Percentiles rank a stretch among this genome's conserved stretches.
phyloP scores from a whole-genome alignment of 2,888 invertebrate genomes.

The Heliconius ethilla region DNA sequence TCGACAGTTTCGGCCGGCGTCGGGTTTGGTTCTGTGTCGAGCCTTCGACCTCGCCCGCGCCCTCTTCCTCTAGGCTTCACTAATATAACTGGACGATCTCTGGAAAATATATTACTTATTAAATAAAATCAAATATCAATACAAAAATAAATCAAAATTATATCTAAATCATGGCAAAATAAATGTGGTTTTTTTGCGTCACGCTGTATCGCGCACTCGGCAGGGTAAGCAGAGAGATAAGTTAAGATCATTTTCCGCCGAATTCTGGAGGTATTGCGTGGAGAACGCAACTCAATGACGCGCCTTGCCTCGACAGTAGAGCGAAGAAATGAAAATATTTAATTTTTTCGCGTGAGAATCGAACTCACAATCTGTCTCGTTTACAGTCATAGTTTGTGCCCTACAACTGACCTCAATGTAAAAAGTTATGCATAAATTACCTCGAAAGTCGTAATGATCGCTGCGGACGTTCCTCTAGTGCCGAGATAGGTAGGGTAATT shows the following conservation, averaged over 20 bases:
- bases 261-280: too few species aligned
- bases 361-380: too few species aligned
- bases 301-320: too few species aligned
- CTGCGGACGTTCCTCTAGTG: slow-evolving; percentile 75
- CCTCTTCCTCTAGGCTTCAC: slow-evolving; percentile 69
- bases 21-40: slow-evolving; percentile 48
- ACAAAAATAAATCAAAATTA: not conserved
- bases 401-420: too few species aligned
- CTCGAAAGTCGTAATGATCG: slow-evolving; percentile 73
- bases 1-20: slow-evolving; percentile 51
- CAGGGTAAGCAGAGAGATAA: too few species aligned
- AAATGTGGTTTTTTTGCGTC: too few species aligned
- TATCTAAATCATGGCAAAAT: not conserved
- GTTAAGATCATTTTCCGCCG: too few species aligned
- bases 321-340: too few species aligned
- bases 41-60: slow-evolving; percentile 65
- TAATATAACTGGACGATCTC: slow-evolving; percentile 70
- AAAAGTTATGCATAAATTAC: slow-evolving; percentile 51
- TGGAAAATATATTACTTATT: slow-evolving; percentile 49
- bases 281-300: too few species aligned
- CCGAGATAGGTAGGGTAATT: slow-evolving; percentile 62
- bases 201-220: too few species aligned
- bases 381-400: too few species aligned
- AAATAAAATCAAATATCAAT: not conserved
- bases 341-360: too few species aligned